Conservation (phyloP, 2,888 invertebrate species). For the Adelphocoris suturalis region DNA sequence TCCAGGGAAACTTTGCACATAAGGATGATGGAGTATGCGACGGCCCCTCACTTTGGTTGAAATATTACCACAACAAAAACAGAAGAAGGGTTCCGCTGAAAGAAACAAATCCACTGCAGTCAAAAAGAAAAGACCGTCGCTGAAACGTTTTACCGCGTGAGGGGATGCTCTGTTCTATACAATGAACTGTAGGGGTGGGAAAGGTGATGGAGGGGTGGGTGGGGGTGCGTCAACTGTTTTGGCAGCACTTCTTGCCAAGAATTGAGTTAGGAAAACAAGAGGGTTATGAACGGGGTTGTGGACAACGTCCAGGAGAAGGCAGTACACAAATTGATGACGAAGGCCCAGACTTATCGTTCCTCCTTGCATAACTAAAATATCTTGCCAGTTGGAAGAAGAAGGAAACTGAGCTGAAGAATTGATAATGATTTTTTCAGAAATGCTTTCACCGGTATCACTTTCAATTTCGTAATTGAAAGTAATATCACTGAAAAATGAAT, state of each 20-base stretch:
- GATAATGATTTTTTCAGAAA: too few species aligned
- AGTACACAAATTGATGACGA: neutral
- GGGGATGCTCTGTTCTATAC: neutral
- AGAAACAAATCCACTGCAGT: conserved; percentile 3
- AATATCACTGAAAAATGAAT: too few species aligned
- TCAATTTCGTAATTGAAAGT: too few species aligned
- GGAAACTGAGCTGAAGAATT: too few species aligned
- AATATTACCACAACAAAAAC: conserved; percentile 18
- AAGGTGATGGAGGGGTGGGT: neutral
- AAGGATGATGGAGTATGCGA: neutral
- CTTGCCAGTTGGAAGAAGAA: too few species aligned
- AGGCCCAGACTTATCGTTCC: neutral
- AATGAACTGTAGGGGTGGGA: neutral
- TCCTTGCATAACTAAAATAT: neutral
- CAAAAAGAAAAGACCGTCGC: neutral
- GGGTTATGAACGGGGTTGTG: conserved; percentile 19
- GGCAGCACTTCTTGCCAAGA: conserved; percentile 21
- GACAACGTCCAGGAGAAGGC: conserved; percentile 2
- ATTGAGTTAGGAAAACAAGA: conserved; percentile 25
- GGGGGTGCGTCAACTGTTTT: conserved; percentile 25
- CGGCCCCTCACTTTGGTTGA: neutral
- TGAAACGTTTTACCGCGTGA: conserved; percentile 5
- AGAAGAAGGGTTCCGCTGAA: neutral
- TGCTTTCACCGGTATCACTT: too few species aligned
- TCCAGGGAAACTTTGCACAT: neutral